Conservation (phyloP, 2,888 invertebrate genomes). For the Caenorhabditis doughertyi region DNA sequence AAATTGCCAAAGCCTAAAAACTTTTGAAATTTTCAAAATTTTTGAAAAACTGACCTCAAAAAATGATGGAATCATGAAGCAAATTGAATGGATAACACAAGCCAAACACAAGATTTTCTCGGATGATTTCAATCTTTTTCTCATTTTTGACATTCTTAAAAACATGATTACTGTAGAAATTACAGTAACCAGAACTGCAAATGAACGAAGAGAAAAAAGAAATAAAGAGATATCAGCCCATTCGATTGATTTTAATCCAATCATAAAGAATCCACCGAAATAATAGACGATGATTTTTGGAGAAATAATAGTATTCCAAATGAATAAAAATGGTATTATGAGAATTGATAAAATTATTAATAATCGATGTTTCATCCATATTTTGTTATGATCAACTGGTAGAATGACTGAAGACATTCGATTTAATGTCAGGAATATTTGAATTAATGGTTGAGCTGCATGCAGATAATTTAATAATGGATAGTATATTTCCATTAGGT, state of each 20-base stretch:
- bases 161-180: constrained; percentile 46
- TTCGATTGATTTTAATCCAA: not conserved
- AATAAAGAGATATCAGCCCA: constrained; percentile 54
- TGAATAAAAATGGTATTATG: constrained; percentile 32
- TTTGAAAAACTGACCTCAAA: too few relatives aligned
- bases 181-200: constrained; percentile 39
- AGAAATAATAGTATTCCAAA: constrained; percentile 57
- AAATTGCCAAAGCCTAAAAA: constrained; percentile 27
- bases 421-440: constrained; percentile 49
- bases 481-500: constrained; percentile 48
- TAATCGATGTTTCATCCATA: not conserved
- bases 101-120: constrained; percentile 53
- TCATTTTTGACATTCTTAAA: constrained; percentile 48
- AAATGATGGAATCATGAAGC: constrained; percentile 46
- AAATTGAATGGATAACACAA: constrained; percentile 33
- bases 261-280: constrained; percentile 60
- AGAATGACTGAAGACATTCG: constrained; percentile 45
- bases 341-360: constrained; percentile 6
- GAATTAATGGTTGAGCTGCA: constrained; percentile 45
- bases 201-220: constrained; percentile 9
- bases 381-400: constrained; percentile 38
- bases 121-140: constrained; percentile 33
- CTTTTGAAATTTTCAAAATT: too few relatives aligned
- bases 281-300: constrained; percentile 17
- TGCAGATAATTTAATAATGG: constrained; percentile 53